Conservation (phyloP, 1,140 invertebrate genomes). For the Rhizoglyphus robini region DNA sequence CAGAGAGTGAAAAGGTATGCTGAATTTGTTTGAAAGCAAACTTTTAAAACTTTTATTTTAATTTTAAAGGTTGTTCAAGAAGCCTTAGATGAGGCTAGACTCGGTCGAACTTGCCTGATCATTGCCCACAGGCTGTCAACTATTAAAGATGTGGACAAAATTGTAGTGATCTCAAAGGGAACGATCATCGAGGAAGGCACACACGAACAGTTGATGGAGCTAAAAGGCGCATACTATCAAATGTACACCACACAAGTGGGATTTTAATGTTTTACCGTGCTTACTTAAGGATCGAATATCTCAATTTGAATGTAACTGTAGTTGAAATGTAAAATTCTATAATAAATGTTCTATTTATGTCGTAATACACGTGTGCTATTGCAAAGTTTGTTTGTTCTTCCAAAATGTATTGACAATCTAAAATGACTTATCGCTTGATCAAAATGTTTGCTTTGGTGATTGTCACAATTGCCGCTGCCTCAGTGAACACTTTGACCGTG, state of each 20-base stretch:
- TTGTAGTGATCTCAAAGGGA: conserved; percentile 63
- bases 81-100: conserved; percentile 49
- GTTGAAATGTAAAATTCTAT: too few species aligned
- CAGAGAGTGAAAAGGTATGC: conserved; percentile 30
- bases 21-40: background rate
- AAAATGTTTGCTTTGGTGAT: too few species aligned
- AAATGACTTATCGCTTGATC: too few species aligned
- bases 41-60: background rate
- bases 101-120: conserved; percentile 52
- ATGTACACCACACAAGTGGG: conserved; percentile 33
- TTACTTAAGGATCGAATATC: too few species aligned
- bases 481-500: too few species aligned
- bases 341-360: too few species aligned
- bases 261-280: too few species aligned
- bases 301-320: too few species aligned
- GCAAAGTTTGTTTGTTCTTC: too few species aligned
- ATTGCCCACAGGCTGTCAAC: conserved; percentile 12
- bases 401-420: too few species aligned
- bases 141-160: conserved; percentile 31
- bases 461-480: too few species aligned
- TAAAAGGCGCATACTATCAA: conserved; percentile 61
- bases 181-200: conserved; percentile 62
- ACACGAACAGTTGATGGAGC: conserved; percentile 58
- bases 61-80: conserved; percentile 53
- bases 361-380: too few species aligned